Percentiles rank a stretch among this genome's conserved stretches.
phyloP scores from a whole-genome alignment of 2,888 invertebrate species.

The Monochamus alternatus region DNA sequence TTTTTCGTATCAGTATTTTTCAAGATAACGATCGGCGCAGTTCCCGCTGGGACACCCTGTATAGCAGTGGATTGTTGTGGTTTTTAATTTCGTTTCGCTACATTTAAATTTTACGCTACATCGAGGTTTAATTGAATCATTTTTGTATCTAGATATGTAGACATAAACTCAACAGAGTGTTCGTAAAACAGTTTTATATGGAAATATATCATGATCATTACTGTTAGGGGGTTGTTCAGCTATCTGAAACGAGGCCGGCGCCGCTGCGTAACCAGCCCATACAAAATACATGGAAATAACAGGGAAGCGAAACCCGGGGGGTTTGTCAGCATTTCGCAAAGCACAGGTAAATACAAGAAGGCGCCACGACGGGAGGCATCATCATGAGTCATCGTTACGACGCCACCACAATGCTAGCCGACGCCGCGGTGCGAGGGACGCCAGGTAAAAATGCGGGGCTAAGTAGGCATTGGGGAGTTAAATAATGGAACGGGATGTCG shows the following conservation, averaged over 20 bases:
- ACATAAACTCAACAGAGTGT: no score
- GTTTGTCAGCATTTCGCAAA: conserved; percentile 35
- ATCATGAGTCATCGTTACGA: conserved; percentile 47
- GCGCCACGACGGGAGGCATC: conserved; percentile 44
- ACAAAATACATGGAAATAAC: conserved; percentile 33
- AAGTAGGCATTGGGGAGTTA: conserved; percentile 16
- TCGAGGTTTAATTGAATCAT: no score
- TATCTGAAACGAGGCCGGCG: conserved; percentile 14
- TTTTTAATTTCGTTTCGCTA: no score
- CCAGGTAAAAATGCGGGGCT: conserved; percentile 41
- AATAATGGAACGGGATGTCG: conserved; percentile 8
- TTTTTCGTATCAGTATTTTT: no score
- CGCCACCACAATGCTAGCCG: conserved; percentile 37
- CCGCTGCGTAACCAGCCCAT: conserved; percentile 24
- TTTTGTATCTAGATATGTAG: no score
- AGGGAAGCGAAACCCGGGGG: conserved; percentile 30
- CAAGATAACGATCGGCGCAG: no score
- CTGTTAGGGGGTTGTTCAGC: not conserved
- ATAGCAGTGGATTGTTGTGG: no score
- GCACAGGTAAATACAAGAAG: conserved; percentile 39
- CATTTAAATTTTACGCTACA: no score
- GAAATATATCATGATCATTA: not conserved
- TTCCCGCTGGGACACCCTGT: no score
- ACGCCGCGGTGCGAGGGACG: conserved; percentile 37
- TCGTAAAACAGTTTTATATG: no score